Percentiles rank a stretch among this genome's conserved stretches.
These are phyloP conservation scores for Corythornis cristatus DNA, from an alignment of 2,113 vertebrate species.

Conservation along the genomic window DNA sequence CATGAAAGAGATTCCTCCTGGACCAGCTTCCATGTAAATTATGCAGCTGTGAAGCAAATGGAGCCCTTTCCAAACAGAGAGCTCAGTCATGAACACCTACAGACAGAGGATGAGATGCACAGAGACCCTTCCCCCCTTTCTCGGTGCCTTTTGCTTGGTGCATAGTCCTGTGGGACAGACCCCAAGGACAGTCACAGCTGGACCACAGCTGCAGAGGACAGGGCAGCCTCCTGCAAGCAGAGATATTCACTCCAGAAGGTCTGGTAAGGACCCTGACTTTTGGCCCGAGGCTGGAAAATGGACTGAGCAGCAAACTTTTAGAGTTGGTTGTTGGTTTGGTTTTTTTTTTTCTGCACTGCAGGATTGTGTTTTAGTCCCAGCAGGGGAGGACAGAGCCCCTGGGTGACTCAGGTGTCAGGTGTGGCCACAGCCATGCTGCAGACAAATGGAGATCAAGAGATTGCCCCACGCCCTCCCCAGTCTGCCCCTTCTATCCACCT, in stretches of 20 bases:
- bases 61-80: not conserved
- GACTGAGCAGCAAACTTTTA: not conserved
- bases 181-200: accelerated
- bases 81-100: not conserved
- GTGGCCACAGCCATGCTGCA: not conserved
- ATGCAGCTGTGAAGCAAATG: not conserved
- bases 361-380: not conserved
- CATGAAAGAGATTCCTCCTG: constrained; percentile 17
- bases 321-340: not conserved
- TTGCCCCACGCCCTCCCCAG: accelerated
- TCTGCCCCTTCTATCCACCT: not conserved
- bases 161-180: not conserved
- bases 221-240: not conserved
- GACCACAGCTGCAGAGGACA: not conserved
- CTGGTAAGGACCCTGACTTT: not conserved
- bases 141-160: not conserved
- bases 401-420: not conserved
- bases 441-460: not conserved
- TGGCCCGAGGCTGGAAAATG: not conserved
- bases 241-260: not conserved
- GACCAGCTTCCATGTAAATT: constrained; percentile 9
- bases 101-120: not conserved
- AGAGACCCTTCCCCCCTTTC: not conserved
- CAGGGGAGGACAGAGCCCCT: not conserved
- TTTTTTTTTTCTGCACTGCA: not conserved